These are phyloP conservation scores for Diplodus sargus DNA, from an alignment of 2,797 vertebrate species.

Conservation along the genomic window DNA sequence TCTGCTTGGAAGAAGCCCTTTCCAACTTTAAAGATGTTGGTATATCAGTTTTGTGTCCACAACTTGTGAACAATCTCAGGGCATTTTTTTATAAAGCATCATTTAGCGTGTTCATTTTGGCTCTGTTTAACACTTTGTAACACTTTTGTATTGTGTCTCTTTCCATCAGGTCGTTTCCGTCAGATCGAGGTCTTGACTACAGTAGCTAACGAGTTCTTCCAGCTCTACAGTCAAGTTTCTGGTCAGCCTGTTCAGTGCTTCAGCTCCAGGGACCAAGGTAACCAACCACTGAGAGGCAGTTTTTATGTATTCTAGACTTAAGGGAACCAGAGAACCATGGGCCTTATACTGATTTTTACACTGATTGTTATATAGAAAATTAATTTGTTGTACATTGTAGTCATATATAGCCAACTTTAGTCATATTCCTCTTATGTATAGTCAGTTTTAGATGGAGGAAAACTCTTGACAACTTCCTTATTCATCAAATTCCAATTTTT, in stretches of 20 bases:
- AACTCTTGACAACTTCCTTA: background rate
- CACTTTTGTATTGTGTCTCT: slow-evolving; percentile 6
- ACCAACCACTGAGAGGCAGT: background rate
- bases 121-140: background rate
- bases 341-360: background rate
- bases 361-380: background rate
- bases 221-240: slow-evolving; percentile 97
- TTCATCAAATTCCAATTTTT: too few relatives aligned
- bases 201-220: slow-evolving; percentile 97
- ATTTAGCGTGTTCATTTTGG: background rate
- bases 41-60: too few relatives aligned
- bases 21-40: too few relatives aligned
- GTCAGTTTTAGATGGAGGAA: background rate
- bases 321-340: background rate
- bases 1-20: background rate
- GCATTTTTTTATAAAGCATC: background rate
- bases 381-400: background rate
- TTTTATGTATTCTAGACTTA: background rate
- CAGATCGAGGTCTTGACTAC: slow-evolving; percentile 98
- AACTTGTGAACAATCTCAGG: background rate
- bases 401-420: background rate
- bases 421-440: background rate
- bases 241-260: slow-evolving; percentile 92
- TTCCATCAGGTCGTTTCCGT: slow-evolving; percentile 92
- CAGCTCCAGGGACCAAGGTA: slow-evolving; percentile 83